Conservation (phyloP, 1,140 invertebrate species). For the Chionoecetes opilio region DNA sequence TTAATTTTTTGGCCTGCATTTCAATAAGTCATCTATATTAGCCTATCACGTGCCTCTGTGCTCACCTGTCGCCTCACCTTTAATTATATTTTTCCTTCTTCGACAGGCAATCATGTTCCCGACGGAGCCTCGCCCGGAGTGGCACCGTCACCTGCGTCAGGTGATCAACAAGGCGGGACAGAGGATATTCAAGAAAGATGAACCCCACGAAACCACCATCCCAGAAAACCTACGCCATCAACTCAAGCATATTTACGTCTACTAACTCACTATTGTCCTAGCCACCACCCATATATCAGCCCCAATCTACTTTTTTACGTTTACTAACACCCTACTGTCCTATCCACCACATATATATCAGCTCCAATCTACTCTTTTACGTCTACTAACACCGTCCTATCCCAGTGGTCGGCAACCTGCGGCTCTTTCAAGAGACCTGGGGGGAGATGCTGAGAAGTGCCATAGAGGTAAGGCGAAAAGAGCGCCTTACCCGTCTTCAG, state of each 20-base stretch:
- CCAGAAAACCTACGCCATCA: slow-evolving; percentile 72
- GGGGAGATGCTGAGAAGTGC: no score
- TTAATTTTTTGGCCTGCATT: no score
- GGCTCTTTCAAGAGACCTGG: no score
- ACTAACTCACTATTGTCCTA: slow-evolving; percentile 37
- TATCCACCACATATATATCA: no score
- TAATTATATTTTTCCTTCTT: neutral
- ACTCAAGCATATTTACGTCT: slow-evolving; percentile 76
- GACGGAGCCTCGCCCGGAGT: slow-evolving; percentile 74
- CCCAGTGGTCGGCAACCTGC: no score
- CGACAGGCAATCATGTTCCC: slow-evolving; percentile 76
- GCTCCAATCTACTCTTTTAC: no score
- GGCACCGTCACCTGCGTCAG: slow-evolving; percentile 72
- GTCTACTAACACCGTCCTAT: no score
- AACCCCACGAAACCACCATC: slow-evolving; percentile 71
- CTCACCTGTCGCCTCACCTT: neutral
- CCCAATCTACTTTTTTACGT: no score
- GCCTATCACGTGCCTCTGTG: neutral
- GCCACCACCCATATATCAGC: no score
- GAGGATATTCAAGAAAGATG: slow-evolving; percentile 72
- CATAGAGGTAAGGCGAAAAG: no score
- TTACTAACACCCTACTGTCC: no score
- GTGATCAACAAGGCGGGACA: slow-evolving; percentile 74
- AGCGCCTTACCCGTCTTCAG: no score
- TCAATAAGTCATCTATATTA: neutral